Percentiles rank a stretch among this genome's conserved stretches.
Evolutionary conservation across 2,113 vertebrate species (phyloP).

Genomic region (Aepyceros melampus): DNA sequence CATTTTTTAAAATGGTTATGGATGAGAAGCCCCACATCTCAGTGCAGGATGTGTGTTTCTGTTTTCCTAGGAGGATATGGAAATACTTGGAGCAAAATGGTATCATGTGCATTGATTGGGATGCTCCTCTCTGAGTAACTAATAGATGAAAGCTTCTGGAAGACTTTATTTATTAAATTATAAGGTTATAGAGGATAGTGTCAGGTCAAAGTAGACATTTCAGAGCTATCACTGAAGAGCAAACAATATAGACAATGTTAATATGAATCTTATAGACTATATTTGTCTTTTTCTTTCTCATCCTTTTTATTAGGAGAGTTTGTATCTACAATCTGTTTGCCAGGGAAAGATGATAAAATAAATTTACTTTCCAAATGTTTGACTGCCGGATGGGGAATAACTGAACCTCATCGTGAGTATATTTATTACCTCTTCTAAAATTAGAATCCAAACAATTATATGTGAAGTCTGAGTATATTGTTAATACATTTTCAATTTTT

Average conservation of each 20-base stretch:
- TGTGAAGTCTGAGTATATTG: not conserved
- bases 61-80: not conserved
- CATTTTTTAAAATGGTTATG: not conserved
- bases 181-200: not conserved
- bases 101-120: not conserved
- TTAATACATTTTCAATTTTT: not conserved
- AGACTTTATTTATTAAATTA: not conserved
- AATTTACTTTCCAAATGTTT: not conserved
- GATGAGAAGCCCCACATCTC: not conserved
- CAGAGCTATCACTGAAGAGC: not conserved
- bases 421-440: not conserved
- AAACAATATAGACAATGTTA: not conserved
- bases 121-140: not conserved
- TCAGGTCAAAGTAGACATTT: not conserved
- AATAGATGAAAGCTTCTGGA: not conserved
- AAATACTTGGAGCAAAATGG: not conserved
- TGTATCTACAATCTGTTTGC: not conserved
- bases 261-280: not conserved
- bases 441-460: not conserved
- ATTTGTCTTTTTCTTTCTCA: not conserved
- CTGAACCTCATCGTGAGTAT: not conserved
- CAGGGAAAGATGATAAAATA: constrained; percentile 9
- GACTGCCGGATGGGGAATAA: constrained; percentile 10
- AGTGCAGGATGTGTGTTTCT: not conserved
- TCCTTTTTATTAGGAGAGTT: not conserved